Evolutionary conservation across 1,140 invertebrate species (phyloP), one percentile per base, ranked within the genome.

Genomic region (Stratiolaelaps scimitus): DNA sequence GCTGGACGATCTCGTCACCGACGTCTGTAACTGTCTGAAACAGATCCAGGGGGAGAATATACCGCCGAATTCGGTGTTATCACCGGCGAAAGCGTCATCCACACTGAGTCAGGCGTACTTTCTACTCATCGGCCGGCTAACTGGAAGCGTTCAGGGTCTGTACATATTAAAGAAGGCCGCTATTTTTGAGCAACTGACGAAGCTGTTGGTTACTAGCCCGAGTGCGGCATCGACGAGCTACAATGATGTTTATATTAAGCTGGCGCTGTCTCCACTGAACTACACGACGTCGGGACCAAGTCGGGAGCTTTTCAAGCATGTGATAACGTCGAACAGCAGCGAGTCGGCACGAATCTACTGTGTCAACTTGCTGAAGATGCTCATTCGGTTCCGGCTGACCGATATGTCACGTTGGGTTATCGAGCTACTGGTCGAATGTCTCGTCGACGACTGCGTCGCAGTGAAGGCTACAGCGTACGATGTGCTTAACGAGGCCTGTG

Each of bases 31-130:
- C 66, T 10, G 45, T 60, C 13, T 48, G 29, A 26, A 65, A 53
- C 81, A 85, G 20, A 85, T 93, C 34, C 81, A 81, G 29, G 82
- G 80, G 10, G 80, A 85, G 17, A 81, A 82, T 71, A 84, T 85
- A 67, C 85, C 87, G 0, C 86, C 90, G 72, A 88, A 93, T 73
- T 88, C 87, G 69, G 76, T 92, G 0, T 87, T 96, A 68, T 92
- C 88, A 75, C 89, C 90, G 0, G 83, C 85, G 67, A 85, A 88
- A 73, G 83, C 96, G 78, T 81, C 83, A 64, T 88, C 84, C 69
- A 92, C 89, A 5, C 85, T 90, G 73, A 88, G 87, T 74, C 89
- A 93, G 74, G 85, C 87, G 75, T 96, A 96, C 77, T 97, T 96
- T 74, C 77, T 96, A 1, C 88, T 93, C 71, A 82, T 96, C 64